These are phyloP conservation scores for Leuctra nigra DNA, from an alignment of 2,888 invertebrate genomes.

Conservation along the genomic window DNA sequence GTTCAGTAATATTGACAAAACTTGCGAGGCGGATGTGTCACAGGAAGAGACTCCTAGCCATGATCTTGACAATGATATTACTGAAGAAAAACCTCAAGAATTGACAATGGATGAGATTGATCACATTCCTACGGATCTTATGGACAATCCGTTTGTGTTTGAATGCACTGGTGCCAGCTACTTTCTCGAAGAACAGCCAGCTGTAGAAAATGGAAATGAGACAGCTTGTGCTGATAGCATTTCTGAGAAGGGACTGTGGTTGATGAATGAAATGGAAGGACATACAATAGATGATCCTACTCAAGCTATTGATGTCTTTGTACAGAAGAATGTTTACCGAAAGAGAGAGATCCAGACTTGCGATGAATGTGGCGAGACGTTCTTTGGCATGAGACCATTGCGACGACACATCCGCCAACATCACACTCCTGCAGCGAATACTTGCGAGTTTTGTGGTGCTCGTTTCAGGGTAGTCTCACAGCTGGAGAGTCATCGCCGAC, in stretches of 20 bases:
- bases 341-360: conserved; percentile 15
- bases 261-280: too few species aligned
- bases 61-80: too few species aligned
- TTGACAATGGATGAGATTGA: neutral
- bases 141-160: neutral
- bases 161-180: too few species aligned
- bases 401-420: conserved; percentile 17
- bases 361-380: conserved; percentile 18
- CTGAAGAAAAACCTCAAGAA: neutral
- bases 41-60: too few species aligned
- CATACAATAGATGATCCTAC: too few species aligned
- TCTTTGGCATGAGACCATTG: conserved; percentile 21
- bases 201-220: too few species aligned
- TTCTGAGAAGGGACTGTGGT: too few species aligned
- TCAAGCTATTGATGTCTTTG: too few species aligned
- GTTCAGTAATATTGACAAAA: too few species aligned
- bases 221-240: too few species aligned
- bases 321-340: conserved; percentile 10
- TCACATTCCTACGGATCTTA: neutral
- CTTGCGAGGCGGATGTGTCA: too few species aligned
- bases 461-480: conserved; percentile 20
- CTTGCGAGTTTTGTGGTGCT: conserved; percentile 25
- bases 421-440: conserved; percentile 22
- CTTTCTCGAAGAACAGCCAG: too few species aligned
- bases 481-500: conserved; percentile 15